Evolutionary conservation across 2,797 vertebrate species (phyloP).

Genomic region (Esox masquinongy): DNA sequence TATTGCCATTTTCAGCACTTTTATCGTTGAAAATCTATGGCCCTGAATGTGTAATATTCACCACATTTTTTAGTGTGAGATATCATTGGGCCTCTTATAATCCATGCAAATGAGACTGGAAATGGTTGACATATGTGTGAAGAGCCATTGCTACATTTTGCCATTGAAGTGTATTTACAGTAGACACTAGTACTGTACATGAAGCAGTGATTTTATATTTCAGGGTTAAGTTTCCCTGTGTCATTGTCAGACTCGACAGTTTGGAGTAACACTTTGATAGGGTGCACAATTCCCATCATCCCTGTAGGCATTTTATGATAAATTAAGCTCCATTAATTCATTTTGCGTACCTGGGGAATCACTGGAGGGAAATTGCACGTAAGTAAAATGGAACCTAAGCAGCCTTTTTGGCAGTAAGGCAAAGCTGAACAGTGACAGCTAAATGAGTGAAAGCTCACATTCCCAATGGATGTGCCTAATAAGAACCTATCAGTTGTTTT

Average conservation of each 20-base stretch:
- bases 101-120: not conserved
- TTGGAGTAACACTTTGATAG: constrained; percentile 15
- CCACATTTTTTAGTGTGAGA: constrained; percentile 23
- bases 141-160: not conserved
- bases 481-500: constrained; percentile 45
- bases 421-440: constrained; percentile 22
- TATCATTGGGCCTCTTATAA: not conserved
- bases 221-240: not conserved
- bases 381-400: constrained; percentile 35
- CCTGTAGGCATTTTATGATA: constrained; percentile 42
- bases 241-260: not conserved
- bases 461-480: constrained; percentile 42
- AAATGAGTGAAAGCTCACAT: constrained; percentile 35
- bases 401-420: constrained; percentile 21
- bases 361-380: constrained; percentile 19
- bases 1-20: constrained; percentile 6
- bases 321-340: constrained; percentile 53
- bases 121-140: not conserved
- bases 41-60: constrained; percentile 27
- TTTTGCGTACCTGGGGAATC: constrained; percentile 39
- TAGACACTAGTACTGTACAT: not conserved
- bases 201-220: not conserved
- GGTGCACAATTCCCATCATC: constrained; percentile 22
- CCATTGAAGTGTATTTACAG: not conserved
- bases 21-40: constrained; percentile 26